Conservation (phyloP, 2,888 invertebrate genomes). For the Hypomecis atomaria region DNA sequence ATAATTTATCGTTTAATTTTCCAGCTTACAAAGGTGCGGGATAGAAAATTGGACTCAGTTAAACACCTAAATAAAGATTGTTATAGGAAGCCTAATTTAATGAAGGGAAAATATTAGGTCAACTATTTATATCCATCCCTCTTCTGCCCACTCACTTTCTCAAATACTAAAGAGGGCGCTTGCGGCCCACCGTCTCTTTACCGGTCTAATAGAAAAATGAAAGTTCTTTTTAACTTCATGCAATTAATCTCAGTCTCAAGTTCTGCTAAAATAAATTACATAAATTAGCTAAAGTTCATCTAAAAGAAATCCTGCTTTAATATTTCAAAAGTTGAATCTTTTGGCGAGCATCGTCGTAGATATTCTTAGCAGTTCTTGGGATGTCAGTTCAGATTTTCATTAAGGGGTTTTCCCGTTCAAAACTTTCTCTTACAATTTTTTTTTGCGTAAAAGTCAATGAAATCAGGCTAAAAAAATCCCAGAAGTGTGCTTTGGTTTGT, state of each 20-base stretch:
- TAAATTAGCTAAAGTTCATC: constrained; percentile 14
- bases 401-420: background rate
- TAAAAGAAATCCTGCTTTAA: constrained; percentile 9
- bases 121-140: constrained; percentile 2
- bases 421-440: too few species aligned
- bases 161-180: background rate
- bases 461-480: too few species aligned
- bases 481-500: too few species aligned
- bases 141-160: background rate
- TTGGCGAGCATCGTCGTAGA: background rate
- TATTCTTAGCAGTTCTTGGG: background rate
- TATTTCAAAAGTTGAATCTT: constrained; percentile 3
- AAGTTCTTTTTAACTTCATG: constrained; percentile 14
- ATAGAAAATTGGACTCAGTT: background rate
- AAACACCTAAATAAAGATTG: background rate
- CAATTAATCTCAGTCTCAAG: constrained; percentile 21
- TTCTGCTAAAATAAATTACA: constrained; percentile 20
- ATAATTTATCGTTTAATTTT: too few species aligned
- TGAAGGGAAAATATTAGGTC: background rate
- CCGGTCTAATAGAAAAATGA: constrained; percentile 13
- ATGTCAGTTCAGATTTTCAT: background rate
- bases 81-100: background rate
- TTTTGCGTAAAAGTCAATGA: too few species aligned
- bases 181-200: background rate
- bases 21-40: too few species aligned